Evolutionary conservation across 2,797 vertebrate genomes (phyloP).

Genomic region (Gymnothorax javanicus): DNA sequence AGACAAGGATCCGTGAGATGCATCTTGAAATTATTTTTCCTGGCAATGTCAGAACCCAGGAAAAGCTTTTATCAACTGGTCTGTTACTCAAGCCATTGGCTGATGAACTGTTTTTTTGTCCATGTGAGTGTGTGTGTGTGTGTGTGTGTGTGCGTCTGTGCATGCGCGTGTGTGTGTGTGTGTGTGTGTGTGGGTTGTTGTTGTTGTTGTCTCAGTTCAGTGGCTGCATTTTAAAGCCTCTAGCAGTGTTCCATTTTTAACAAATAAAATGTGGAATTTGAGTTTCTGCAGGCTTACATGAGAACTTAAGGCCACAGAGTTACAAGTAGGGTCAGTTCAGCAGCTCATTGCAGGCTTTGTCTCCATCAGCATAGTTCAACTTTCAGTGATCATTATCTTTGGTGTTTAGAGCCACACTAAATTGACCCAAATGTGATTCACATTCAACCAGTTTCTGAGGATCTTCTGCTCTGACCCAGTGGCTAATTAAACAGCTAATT

Average conservation of each 20-base stretch:
- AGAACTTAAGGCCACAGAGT: slow-evolving; percentile 28
- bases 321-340: slow-evolving; percentile 17
- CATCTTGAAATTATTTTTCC: slow-evolving; percentile 45
- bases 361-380: not conserved
- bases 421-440: not conserved
- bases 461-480: not conserved
- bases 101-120: slow-evolving; percentile 20
- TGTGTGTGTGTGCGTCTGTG: not conserved
- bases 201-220: not conserved
- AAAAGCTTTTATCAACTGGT: slow-evolving; percentile 45
- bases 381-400: not conserved
- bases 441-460: not conserved
- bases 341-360: slow-evolving; percentile 37
- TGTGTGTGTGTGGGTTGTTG: slow-evolving; percentile 10
- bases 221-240: slow-evolving; percentile 30
- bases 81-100: slow-evolving; percentile 24
- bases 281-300: slow-evolving; percentile 14
- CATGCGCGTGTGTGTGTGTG: slow-evolving; percentile 21
- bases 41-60: slow-evolving; percentile 21
- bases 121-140: slow-evolving; percentile 19
- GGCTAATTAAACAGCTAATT: not conserved
- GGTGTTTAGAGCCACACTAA: not conserved
- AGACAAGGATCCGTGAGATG: slow-evolving; percentile 33
- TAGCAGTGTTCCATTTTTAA: slow-evolving; percentile 6
- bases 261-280: slow-evolving; percentile 21